phyloP scores from a whole-genome alignment of 2,113 vertebrate genomes.

The Laticauda laticaudata region DNA sequence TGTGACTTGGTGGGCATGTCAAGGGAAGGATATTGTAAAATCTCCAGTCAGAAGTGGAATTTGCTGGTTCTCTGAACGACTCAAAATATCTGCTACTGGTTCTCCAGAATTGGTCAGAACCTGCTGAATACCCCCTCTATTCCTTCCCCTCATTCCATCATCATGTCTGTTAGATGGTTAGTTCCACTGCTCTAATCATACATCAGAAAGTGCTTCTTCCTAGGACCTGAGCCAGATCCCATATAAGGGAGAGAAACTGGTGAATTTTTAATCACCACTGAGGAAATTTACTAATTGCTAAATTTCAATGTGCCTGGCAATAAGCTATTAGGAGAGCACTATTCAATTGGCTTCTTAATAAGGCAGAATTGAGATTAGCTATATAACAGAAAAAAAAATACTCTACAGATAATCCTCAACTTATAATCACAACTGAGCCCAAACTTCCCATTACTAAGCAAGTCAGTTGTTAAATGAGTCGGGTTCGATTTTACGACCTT shows the following conservation, averaged over 20 bases:
- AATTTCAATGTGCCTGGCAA: not conserved
- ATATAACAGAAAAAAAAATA: not conserved
- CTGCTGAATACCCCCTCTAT: too few species aligned
- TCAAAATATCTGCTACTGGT: too few species aligned
- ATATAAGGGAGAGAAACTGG: not conserved
- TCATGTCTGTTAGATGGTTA: not conserved
- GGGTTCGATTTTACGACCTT: not conserved
- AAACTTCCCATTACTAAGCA: not conserved
- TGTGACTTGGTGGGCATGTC: too few species aligned
- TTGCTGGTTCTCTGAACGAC: too few species aligned
- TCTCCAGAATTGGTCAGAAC: too few species aligned
- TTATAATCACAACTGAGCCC: not conserved
- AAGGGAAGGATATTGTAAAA: too few species aligned
- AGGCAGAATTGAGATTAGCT: not conserved
- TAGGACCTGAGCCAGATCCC: not conserved
- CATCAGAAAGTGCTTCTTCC: not conserved
- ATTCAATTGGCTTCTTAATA: not conserved
- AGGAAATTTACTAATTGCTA: not conserved
- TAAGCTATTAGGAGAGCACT: not conserved
- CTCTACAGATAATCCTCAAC: not conserved
- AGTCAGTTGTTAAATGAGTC: not conserved
- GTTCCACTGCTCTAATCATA: not conserved
- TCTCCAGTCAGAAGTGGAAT: too few species aligned
- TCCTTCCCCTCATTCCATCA: not conserved
- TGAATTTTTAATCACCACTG: not conserved